Evolutionary conservation across 2,797 vertebrate species (phyloP), one percentile per base, ranked within the genome.

Genomic region (Mormyrops boulengeri): DNA sequence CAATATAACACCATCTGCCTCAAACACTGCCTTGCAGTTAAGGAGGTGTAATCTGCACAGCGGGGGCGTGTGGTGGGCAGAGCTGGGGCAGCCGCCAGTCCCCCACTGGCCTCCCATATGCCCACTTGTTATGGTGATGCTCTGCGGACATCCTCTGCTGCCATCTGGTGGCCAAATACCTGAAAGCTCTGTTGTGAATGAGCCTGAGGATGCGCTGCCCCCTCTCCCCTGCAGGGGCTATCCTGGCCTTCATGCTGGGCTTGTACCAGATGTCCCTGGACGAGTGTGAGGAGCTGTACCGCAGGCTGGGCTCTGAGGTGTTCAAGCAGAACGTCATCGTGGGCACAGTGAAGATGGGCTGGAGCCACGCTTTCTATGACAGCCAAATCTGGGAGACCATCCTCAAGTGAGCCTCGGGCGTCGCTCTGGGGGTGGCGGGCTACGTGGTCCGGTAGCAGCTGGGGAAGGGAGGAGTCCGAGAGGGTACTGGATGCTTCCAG

Each of bases 281-380:
- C 85, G 97, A 99, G 89, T 99, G 98, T 91, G 97, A 99, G 89
- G 97, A 98, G 66, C 94, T 99, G 8, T 99, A 99, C 95, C 96
- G 94, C 91, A 98, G 97, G 92, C 91, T 99, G 93, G 98, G 98
- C 92, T 97, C 97, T 0, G 98, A 99, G 88, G 96, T 99, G 88
- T 99, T 99, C 94, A 99, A 98, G 93, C 98, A 99, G 95, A 99
- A 99, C 50, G 97, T 98, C 89, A 97, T 99, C 89, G 96, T 99
- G 82, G 98, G 98, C 91, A 98, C 98, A 0, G 95, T 99, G 91
- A 99, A 99, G 95, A 99, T 99, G 98, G 97, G 98, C 91, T 99
- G 98, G 98, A 99, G 92, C 93, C 98, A 99, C 0, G 98, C 98
- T 88, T 99, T 98, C 94, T 99, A 99, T 91, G 97, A 99, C 94